Evolutionary conservation across 1,140 invertebrate species (phyloP).

Genomic region (Gonioctena quinquepunctata): DNA sequence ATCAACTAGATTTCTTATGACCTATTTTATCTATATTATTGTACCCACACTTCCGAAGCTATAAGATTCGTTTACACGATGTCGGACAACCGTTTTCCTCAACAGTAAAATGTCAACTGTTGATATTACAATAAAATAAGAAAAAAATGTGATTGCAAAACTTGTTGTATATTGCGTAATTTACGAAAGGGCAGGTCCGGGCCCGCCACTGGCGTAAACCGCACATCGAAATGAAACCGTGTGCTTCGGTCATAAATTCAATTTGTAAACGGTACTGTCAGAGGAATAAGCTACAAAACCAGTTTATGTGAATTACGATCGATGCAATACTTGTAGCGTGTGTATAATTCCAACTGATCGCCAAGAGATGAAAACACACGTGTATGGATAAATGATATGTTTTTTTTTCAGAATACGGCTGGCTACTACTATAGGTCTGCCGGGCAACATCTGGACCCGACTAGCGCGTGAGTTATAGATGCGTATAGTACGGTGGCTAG

Average conservation of each 20-base stretch:
- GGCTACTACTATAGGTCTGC: neutral
- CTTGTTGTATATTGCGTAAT: too few relatives aligned
- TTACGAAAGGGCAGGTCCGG: too few relatives aligned
- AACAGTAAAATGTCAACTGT: too few relatives aligned
- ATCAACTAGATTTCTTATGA: too few relatives aligned
- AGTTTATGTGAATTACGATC: constrained; percentile 2
- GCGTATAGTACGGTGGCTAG: neutral
- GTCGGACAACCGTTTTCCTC: too few relatives aligned
- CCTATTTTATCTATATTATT: too few relatives aligned
- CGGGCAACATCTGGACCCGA: neutral
- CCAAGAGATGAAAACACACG: neutral
- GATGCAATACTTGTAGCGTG: neutral
- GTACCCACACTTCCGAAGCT: too few relatives aligned
- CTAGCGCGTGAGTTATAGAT: neutral
- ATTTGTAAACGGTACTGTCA: constrained; percentile 9
- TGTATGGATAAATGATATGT: neutral
- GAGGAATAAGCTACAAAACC: constrained; percentile 10
- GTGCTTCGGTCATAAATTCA: neutral
- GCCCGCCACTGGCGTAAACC: neutral
- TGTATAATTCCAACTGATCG: neutral
- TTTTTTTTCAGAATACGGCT: neutral
- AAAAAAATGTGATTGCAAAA: too few relatives aligned
- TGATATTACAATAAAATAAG: too few relatives aligned
- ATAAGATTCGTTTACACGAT: too few relatives aligned
- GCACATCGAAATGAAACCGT: constrained; percentile 2